phyloP scores from a whole-genome alignment of 2,797 vertebrate species.

The Fringilla coelebs region DNA sequence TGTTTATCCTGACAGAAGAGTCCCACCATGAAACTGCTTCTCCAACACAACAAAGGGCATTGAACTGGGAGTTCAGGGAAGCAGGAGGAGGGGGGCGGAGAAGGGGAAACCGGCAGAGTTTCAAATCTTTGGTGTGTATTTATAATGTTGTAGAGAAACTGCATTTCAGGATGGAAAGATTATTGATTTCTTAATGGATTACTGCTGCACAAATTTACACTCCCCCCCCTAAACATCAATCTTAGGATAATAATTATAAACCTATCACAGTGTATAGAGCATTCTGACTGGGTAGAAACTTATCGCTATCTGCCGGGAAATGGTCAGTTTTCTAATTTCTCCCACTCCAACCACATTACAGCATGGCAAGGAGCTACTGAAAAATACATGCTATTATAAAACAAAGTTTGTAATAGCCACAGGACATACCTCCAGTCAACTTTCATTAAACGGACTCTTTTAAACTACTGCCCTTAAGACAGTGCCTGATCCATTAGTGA shows the following conservation, averaged over 20 bases:
- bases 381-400: slow-evolving; percentile 61
- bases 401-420: slow-evolving; percentile 53
- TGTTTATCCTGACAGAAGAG: not conserved
- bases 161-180: slow-evolving; percentile 73
- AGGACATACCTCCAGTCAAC: slow-evolving; percentile 43
- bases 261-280: slow-evolving; percentile 67
- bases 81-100: not conserved
- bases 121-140: slow-evolving; percentile 62
- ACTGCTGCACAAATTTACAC: slow-evolving; percentile 79
- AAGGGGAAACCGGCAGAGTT: not conserved
- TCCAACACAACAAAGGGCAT: not conserved
- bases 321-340: slow-evolving; percentile 73
- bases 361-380: slow-evolving; percentile 54
- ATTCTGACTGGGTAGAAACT: slow-evolving; percentile 73
- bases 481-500: not conserved
- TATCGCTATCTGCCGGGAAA: slow-evolving; percentile 77
- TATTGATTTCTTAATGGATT: slow-evolving; percentile 85
- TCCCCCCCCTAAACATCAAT: slow-evolving; percentile 73
- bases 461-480: slow-evolving; percentile 33
- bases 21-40: not conserved
- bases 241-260: slow-evolving; percentile 80
- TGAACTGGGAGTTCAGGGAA: slow-evolving; percentile 36
- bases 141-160: slow-evolving; percentile 71
- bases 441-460: slow-evolving; percentile 26
- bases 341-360: slow-evolving; percentile 67